Evolutionary conservation across 2,888 invertebrate species (phyloP).

Genomic region (Drosophila colorata): DNA sequence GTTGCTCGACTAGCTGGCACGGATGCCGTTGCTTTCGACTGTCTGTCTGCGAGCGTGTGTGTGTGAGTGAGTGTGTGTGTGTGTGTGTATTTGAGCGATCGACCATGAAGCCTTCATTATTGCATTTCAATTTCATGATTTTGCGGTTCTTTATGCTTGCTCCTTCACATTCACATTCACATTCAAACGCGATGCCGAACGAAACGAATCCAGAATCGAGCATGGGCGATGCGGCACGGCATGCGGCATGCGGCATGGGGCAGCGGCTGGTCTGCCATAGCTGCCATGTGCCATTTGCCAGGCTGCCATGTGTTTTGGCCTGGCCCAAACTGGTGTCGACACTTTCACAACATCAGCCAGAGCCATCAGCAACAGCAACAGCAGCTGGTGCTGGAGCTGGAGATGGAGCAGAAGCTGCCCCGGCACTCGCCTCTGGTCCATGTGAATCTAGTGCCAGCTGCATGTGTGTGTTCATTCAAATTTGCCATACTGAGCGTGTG

Average conservation of each 20-base stretch:
- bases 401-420: constrained; percentile 20
- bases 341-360: constrained; percentile 71
- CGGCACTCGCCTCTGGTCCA: constrained; percentile 39
- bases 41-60: constrained; percentile 29
- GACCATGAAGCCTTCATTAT: constrained; percentile 80
- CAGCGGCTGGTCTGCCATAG: constrained; percentile 23
- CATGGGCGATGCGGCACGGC: constrained; percentile 12
- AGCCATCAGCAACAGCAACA: constrained; percentile 6
- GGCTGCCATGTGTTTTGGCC: constrained; percentile 54
- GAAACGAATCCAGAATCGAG: constrained; percentile 21
- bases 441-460: constrained; percentile 12
- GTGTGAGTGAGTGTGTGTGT: constrained; percentile 13
- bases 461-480: constrained; percentile 56
- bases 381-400: not conserved
- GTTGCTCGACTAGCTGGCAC: constrained; percentile 5
- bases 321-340: constrained; percentile 71
- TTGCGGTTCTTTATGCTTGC: constrained; percentile 77
- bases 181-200: constrained; percentile 24
- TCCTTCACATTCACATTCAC: constrained; percentile 59
- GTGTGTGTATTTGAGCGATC: constrained; percentile 71
- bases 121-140: constrained; percentile 76
- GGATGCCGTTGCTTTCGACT: constrained; percentile 53
- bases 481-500: constrained; percentile 57
- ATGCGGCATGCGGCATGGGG: constrained; percentile 18
- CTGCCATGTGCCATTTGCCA: constrained; percentile 40